Evolutionary conservation across 2,113 vertebrate genomes (phyloP).

Genomic region (Gnathonemus longibarbis): DNA sequence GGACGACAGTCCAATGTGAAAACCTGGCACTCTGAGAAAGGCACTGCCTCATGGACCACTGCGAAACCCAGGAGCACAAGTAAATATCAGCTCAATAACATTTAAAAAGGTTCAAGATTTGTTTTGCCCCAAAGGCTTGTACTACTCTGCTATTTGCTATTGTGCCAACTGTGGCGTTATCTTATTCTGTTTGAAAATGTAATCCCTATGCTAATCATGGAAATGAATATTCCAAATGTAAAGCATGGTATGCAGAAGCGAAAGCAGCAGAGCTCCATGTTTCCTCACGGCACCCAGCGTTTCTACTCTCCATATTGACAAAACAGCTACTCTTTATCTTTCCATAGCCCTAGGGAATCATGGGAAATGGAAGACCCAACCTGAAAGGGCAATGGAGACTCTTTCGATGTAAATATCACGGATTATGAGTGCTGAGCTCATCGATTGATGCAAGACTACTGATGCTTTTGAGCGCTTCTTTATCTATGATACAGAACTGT

Average conservation of each 20-base stretch:
- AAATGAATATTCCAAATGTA: background rate
- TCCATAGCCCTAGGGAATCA: background rate
- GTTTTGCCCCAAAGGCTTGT: background rate
- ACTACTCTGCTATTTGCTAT: background rate
- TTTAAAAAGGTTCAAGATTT: background rate
- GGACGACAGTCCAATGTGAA: background rate
- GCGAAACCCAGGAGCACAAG: background rate
- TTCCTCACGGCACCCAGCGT: background rate
- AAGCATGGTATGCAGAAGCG: background rate
- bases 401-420: background rate
- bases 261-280: background rate
- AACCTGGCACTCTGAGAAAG: background rate
- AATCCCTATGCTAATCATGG: background rate
- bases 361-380: background rate
- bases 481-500: background rate
- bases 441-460: background rate
- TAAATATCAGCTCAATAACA: background rate
- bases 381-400: background rate
- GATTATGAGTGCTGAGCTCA: background rate
- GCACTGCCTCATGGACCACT: background rate
- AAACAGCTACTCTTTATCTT: background rate
- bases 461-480: background rate
- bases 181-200: background rate
- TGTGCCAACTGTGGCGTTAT: background rate
- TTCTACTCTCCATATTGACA: background rate